phyloP scores from a whole-genome alignment of 2,888 invertebrate species.

The Drosophila fungiperda region DNA sequence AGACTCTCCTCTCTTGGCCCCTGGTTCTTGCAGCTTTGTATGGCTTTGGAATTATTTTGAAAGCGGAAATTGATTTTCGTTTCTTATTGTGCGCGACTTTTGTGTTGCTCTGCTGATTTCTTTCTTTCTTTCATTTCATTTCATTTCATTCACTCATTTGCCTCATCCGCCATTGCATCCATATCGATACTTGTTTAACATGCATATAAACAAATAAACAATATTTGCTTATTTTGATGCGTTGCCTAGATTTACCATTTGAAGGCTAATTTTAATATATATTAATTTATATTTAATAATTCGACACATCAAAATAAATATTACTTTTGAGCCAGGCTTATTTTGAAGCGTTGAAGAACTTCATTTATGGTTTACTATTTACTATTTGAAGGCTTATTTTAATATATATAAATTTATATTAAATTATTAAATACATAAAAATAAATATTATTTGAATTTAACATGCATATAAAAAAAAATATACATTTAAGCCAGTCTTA shows the following conservation, averaged over 20 bases:
- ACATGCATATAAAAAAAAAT: too few species aligned
- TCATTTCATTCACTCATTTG: constrained; percentile 13
- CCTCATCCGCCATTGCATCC: not conserved
- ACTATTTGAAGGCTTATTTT: not conserved
- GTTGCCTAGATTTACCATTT: not conserved
- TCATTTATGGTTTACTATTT: too few species aligned
- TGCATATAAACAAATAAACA: constrained; percentile 27
- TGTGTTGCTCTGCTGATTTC: constrained; percentile 52
- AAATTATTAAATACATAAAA: too few species aligned
- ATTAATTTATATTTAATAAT: not conserved
- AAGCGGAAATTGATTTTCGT: constrained; percentile 79
- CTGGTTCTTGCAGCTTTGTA: constrained; percentile 64
- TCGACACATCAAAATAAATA: too few species aligned
- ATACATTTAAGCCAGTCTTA: too few species aligned
- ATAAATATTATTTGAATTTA: too few species aligned
- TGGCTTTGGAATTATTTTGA: constrained; percentile 80
- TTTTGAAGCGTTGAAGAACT: too few species aligned
- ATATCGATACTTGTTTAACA: constrained; percentile 36
- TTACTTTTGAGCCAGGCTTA: too few species aligned
- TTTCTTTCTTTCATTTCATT: constrained; percentile 24
- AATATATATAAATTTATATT: too few species aligned
- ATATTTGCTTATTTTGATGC: not conserved
- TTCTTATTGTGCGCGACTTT: constrained; percentile 72
- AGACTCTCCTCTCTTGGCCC: constrained; percentile 51
- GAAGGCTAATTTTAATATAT: not conserved